phyloP scores from a whole-genome alignment of 2,797 vertebrate species.

The Gymnothorax javanicus region DNA sequence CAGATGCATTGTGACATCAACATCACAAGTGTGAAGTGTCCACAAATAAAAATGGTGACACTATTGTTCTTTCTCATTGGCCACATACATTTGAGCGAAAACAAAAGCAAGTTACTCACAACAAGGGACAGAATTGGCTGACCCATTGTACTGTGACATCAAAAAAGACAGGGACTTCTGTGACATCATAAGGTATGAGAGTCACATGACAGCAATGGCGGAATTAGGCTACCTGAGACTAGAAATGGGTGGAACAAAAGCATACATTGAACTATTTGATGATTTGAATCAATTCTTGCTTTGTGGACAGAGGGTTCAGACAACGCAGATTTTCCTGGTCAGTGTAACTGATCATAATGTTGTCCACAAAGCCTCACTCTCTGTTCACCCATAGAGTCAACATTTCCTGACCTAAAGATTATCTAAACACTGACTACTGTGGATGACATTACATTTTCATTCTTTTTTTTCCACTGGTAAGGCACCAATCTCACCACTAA shows the following conservation, averaged over 20 bases:
- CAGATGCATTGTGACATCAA: slow-evolving; percentile 62
- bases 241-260: not conserved
- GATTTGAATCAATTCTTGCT: not conserved
- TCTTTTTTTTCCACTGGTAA: not conserved
- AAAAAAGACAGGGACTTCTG: not conserved
- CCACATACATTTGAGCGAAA: slow-evolving; percentile 4
- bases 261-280: not conserved
- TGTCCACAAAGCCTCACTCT: not conserved
- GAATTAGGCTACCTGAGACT: not conserved
- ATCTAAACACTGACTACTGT: not conserved
- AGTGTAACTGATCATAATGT: not conserved
- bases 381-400: not conserved
- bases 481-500: slow-evolving; percentile 9
- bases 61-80: slow-evolving; percentile 4
- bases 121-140: not conserved
- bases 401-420: not conserved
- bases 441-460: not conserved
- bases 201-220: not conserved
- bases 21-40: slow-evolving; percentile 64
- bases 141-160: not conserved
- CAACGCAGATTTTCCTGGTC: not conserved
- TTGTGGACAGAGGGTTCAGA: not conserved
- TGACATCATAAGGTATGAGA: not conserved
- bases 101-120: not conserved
- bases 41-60: not conserved